Evolutionary conservation across 2,113 vertebrate species (phyloP).

Genomic region (Podocnemis expansa): DNA sequence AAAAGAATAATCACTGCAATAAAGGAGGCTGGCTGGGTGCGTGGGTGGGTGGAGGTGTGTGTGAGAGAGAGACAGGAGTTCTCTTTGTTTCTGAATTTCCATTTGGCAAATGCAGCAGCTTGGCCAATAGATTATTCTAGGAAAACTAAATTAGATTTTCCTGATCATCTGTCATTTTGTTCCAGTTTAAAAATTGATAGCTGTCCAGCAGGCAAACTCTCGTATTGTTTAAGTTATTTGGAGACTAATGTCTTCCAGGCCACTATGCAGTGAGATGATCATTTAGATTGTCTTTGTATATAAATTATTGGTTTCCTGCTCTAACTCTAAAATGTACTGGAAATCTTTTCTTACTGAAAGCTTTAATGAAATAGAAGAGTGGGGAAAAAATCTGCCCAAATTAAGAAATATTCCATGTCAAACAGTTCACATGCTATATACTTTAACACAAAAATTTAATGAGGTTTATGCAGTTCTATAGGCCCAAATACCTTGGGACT

Average conservation of each 20-base stretch:
- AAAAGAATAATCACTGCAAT: neutral
- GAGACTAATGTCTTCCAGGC: neutral
- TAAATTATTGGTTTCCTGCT: neutral
- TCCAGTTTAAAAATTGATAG: neutral
- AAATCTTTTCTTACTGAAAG: neutral
- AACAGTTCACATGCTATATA: neutral
- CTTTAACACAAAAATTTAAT: neutral
- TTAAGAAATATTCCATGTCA: neutral
- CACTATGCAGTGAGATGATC: neutral
- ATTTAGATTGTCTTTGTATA: neutral
- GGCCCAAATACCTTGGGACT: neutral
- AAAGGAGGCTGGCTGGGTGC: too few relatives aligned
- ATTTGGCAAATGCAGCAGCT: neutral
- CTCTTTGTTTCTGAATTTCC: neutral
- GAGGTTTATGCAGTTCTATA: neutral
- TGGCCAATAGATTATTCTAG: neutral
- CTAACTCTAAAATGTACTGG: neutral
- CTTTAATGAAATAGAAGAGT: neutral
- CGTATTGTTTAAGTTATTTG: neutral
- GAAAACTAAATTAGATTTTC: conserved; percentile 23
- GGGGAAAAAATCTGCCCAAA: neutral
- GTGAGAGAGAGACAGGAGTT: neutral
- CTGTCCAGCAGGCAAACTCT: neutral
- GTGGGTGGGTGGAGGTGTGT: neutral
- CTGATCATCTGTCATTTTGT: conserved; percentile 1